A percentile compares a stretch with the other conserved stretches of the same genome.
Conservation (phyloP, 2,888 invertebrate species). For the Plemyria rubiginata region DNA sequence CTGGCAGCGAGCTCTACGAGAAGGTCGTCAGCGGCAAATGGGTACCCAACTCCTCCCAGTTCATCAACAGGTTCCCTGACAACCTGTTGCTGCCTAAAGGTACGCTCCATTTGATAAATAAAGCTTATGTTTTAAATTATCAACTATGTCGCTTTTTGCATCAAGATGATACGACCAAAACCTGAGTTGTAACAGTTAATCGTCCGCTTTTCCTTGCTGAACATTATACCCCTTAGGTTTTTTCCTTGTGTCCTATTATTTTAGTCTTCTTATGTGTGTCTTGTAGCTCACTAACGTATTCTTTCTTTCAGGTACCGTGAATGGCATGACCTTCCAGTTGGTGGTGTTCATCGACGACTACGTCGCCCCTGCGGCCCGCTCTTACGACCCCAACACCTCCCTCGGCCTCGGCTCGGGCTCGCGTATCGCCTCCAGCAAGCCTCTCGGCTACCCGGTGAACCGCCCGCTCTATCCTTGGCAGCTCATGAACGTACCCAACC, state of each 20-base stretch:
- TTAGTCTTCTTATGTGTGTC: background rate
- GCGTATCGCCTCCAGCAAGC: constrained; percentile 85
- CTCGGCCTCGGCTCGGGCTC: constrained; percentile 77
- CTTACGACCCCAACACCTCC: constrained; percentile 76
- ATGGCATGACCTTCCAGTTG: constrained; percentile 86
- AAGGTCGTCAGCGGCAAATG: constrained; percentile 31
- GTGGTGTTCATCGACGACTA: constrained; percentile 79
- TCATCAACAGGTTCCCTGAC: constrained; percentile 68
- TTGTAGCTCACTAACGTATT: background rate
- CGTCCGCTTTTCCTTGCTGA: too few relatives aligned
- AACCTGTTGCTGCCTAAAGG: constrained; percentile 83
- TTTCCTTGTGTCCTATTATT: too few relatives aligned
- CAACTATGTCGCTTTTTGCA: too few relatives aligned
- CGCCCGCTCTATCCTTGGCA: constrained; percentile 68
- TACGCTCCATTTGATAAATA: background rate
- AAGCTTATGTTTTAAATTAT: background rate
- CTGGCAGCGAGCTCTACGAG: constrained; percentile 25
- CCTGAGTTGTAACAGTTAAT: too few relatives aligned
- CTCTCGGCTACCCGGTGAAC: constrained; percentile 82
- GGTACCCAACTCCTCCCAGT: constrained; percentile 28
- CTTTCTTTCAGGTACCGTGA: constrained; percentile 75
- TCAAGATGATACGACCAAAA: too few relatives aligned
- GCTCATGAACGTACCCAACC: constrained; percentile 80
- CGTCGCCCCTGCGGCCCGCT: constrained; percentile 42
- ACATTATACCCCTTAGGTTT: too few relatives aligned